phyloP scores from a whole-genome alignment of 2,888 invertebrate genomes.

The Chloromyia formosa region DNA sequence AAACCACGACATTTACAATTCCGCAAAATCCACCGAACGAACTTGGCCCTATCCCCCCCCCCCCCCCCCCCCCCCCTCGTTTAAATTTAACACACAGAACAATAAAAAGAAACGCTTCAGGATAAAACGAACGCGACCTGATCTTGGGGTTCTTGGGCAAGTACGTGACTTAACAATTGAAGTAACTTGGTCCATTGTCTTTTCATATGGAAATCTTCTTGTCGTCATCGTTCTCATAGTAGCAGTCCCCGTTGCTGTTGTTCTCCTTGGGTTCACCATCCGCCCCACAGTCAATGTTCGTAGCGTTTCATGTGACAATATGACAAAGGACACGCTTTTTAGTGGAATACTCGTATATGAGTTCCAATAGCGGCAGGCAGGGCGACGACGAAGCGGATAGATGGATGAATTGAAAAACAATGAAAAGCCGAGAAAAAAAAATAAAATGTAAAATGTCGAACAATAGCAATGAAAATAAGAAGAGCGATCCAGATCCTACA shows the following conservation, averaged over 20 bases:
- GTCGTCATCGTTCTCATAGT: constrained; percentile 15
- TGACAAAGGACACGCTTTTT: constrained; percentile 44
- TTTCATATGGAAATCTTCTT: constrained; percentile 47
- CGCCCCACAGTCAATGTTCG: constrained; percentile 25
- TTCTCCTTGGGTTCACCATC: no score
- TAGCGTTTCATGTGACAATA: constrained; percentile 44
- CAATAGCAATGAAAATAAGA: constrained; percentile 42
- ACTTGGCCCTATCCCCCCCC: not conserved
- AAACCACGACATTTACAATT: no score
- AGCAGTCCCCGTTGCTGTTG: no score
- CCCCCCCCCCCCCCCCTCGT: not conserved
- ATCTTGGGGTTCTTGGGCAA: constrained; percentile 35
- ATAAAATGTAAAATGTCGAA: constrained; percentile 43
- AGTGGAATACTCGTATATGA: not conserved
- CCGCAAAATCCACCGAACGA: no score
- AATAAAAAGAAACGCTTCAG: constrained; percentile 1
- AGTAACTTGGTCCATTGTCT: constrained; percentile 47
- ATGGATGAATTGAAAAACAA: not conserved
- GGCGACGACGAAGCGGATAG: not conserved
- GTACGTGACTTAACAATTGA: constrained; percentile 50
- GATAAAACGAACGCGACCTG: constrained; percentile 28
- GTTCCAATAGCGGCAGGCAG: no score
- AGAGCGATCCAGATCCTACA: constrained; percentile 32
- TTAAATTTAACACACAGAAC: not conserved
- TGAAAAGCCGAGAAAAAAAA: constrained; percentile 3